phyloP scores from a whole-genome alignment of 2,888 invertebrate species.

The Apotomis capreana region DNA sequence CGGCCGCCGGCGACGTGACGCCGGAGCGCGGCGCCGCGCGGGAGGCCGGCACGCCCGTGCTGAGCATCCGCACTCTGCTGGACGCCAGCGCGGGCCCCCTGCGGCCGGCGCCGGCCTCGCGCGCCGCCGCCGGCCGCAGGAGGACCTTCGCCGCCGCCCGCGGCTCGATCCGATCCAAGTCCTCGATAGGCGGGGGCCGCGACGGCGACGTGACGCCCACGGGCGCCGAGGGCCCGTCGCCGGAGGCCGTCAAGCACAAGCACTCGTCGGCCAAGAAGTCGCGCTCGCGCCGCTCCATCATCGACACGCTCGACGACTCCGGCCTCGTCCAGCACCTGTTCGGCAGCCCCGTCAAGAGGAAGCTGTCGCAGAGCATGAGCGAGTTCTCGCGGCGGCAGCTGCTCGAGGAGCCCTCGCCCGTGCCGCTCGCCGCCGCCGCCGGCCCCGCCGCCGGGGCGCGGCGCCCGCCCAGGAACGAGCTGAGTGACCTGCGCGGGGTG shows the following conservation, averaged over 20 bases:
- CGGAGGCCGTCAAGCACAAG: conserved; percentile 73
- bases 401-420: conserved; percentile 48
- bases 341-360: conserved; percentile 77
- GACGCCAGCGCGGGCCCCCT: background rate
- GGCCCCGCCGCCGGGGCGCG: background rate
- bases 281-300: conserved; percentile 74
- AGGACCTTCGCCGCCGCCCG: conserved; percentile 60
- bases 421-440: background rate
- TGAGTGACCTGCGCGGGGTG: too few species aligned
- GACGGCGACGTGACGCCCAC: conserved; percentile 68
- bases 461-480: too few species aligned
- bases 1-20: conserved; percentile 54
- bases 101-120: background rate
- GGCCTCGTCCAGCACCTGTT: conserved; percentile 75
- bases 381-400: conserved; percentile 65
- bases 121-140: conserved; percentile 48
- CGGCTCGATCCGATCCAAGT: conserved; percentile 54
- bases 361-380: conserved; percentile 77
- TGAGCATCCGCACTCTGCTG: conserved; percentile 20
- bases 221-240: conserved; percentile 64
- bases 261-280: conserved; percentile 79
- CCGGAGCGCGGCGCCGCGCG: conserved; percentile 64
- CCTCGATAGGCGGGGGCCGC: conserved; percentile 50
- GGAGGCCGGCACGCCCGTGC: conserved; percentile 62
- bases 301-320: conserved; percentile 72